These are phyloP conservation scores for Heliopora coerulea DNA, from an alignment of 92 coral and sea anemone species.

Conservation along the genomic window DNA sequence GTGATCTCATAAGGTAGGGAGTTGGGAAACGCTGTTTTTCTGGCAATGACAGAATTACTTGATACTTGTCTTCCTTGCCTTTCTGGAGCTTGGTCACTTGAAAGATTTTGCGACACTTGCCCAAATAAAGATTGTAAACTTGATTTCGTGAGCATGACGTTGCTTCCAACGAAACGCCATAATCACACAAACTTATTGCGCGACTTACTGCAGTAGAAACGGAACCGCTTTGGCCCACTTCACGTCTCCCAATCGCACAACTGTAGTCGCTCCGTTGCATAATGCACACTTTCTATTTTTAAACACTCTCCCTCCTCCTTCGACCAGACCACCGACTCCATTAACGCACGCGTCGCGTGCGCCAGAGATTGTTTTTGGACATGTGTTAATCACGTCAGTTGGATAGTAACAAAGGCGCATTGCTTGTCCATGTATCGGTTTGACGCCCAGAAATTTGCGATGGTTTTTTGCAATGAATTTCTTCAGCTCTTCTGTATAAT, in stretches of 20 bases:
- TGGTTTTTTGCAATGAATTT: not conserved
- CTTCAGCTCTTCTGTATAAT: not conserved
- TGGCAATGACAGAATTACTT: not conserved
- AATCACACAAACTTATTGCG: not conserved
- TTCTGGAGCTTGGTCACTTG: not conserved
- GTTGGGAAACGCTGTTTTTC: not conserved
- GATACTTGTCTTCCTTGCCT: too few relatives aligned
- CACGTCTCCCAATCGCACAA: not conserved
- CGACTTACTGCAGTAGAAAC: slow-evolving; percentile 11
- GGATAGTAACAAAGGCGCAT: slow-evolving; percentile 24
- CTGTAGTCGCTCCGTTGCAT: slow-evolving; percentile 10
- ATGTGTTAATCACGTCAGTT: not conserved
- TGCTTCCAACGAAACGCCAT: not conserved
- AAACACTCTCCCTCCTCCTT: not conserved
- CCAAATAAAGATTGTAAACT: slow-evolving; percentile 19
- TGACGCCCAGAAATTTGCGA: not conserved
- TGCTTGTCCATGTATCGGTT: not conserved
- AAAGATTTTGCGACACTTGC: slow-evolving; percentile 14
- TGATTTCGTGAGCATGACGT: not conserved
- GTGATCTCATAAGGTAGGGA: not conserved
- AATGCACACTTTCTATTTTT: slow-evolving; percentile 12
- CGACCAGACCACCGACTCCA: slow-evolving; percentile 11
- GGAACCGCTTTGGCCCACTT: not conserved
- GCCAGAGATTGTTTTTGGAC: not conserved
- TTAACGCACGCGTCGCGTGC: slow-evolving; percentile 12